A percentile compares a stretch with the other conserved stretches of the same genome.
Conservation (phyloP, 2,888 invertebrate species). For the Xestobium rufovillosum region DNA sequence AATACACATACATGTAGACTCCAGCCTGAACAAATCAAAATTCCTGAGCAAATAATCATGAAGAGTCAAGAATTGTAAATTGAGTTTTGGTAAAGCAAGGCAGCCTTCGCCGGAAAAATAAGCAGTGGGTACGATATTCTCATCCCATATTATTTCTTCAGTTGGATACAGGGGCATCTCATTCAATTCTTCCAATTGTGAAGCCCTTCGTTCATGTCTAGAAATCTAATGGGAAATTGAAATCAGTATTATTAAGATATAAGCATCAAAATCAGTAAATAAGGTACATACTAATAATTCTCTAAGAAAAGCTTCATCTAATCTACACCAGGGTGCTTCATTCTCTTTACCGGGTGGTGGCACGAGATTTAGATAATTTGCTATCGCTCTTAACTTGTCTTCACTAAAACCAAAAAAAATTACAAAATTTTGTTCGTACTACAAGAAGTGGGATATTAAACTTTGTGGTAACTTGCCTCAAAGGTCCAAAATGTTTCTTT, state of each 20-base stretch:
- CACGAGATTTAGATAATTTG: conserved; percentile 79
- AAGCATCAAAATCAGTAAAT: too few relatives aligned
- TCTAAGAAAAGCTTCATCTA: conserved; percentile 73
- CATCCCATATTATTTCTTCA: conserved; percentile 97
- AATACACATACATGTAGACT: conserved; percentile 82
- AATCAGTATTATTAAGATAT: conserved; percentile 1
- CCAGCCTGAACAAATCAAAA: conserved; percentile 93
- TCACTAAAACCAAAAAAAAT: conserved; percentile 48
- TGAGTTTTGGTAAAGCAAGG: conserved; percentile 92
- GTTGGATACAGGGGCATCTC: conserved; percentile 98
- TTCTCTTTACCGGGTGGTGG: conserved; percentile 64
- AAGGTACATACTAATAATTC: conserved; percentile 82
- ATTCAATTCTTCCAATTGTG: conserved; percentile 90
- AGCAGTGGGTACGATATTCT: conserved; percentile 96
- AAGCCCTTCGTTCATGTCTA: conserved; percentile 79
- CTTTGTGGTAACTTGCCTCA: conserved; percentile 47
- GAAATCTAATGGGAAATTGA: conserved; percentile 52
- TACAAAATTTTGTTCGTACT: background rate
- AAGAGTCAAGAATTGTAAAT: conserved; percentile 94
- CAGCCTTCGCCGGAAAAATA: conserved; percentile 95
- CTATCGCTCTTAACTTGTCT: conserved; percentile 75
- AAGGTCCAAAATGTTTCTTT: conserved; percentile 73
- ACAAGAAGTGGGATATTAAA: conserved; percentile 7
- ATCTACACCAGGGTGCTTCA: conserved; percentile 65
- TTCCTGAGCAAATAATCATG: conserved; percentile 97